These are phyloP conservation scores for Dyspetes luteomarginatus DNA, from an alignment of 2,888 invertebrate species.

Conservation along the genomic window DNA sequence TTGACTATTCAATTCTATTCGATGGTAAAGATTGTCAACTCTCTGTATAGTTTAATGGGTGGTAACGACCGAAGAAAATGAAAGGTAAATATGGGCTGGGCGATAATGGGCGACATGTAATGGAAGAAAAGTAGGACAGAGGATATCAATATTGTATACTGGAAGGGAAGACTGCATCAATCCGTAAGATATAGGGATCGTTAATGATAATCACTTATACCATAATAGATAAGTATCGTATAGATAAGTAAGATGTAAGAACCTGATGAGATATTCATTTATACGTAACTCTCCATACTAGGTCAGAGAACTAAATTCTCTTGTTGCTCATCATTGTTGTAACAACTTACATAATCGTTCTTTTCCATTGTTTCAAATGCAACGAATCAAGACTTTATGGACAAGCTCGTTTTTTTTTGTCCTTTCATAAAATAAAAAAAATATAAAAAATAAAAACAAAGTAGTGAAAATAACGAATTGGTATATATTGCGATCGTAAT, in stretches of 20 bases:
- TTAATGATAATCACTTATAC: conserved; percentile 53
- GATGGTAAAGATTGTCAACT: no score
- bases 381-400: not conserved
- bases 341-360: conserved; percentile 28
- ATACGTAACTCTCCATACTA: conserved; percentile 43
- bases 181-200: conserved; percentile 63
- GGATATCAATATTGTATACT: conserved; percentile 53
- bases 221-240: not conserved
- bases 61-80: not conserved
- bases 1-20: no score
- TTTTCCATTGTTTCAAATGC: conserved; percentile 17
- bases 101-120: conserved; percentile 9
- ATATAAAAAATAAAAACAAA: not conserved
- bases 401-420: not conserved
- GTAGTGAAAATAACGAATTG: not conserved
- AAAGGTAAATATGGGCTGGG: conserved; percentile 41
- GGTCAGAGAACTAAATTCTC: conserved; percentile 41
- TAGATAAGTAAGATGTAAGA: conserved; percentile 21
- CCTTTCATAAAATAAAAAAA: not conserved
- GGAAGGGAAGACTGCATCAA: conserved; percentile 57
- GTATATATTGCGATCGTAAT: no score
- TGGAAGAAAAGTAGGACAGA: conserved; percentile 53
- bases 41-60: not conserved
- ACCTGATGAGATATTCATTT: conserved; percentile 37
- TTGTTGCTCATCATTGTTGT: conserved; percentile 15